These are phyloP conservation scores for Stratiomys singularior DNA, from an alignment of 2,888 invertebrate genomes.

Conservation along the genomic window DNA sequence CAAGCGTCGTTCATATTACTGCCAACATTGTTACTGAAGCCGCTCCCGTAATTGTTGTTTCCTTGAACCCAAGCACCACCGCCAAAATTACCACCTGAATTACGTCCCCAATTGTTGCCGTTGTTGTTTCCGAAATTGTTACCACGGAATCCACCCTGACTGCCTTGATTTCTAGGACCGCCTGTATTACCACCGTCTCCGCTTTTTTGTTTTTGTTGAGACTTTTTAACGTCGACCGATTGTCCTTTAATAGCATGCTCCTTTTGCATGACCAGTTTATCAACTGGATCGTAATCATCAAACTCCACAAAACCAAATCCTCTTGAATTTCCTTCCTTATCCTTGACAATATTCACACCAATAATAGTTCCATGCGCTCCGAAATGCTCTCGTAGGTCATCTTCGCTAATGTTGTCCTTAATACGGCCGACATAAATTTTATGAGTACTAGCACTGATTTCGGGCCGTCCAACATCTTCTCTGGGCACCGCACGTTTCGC, in stretches of 20 bases:
- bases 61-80: slow-evolving; percentile 50
- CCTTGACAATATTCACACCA: slow-evolving; percentile 82
- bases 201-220: slow-evolving; percentile 80
- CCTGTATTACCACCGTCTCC: slow-evolving; percentile 67
- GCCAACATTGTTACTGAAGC: slow-evolving; percentile 55
- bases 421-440: slow-evolving; percentile 91
- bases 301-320: slow-evolving; percentile 95
- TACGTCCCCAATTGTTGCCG: slow-evolving; percentile 61
- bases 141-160: slow-evolving; percentile 17
- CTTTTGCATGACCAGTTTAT: slow-evolving; percentile 84
- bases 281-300: slow-evolving; percentile 93
- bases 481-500: slow-evolving; percentile 93
- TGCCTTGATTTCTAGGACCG: slow-evolving; percentile 60
- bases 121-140: slow-evolving; percentile 63
- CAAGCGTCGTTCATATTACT: not conserved
- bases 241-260: slow-evolving; percentile 81
- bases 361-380: slow-evolving; percentile 79
- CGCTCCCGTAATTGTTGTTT: slow-evolving; percentile 63
- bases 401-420: slow-evolving; percentile 87
- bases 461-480: slow-evolving; percentile 84
- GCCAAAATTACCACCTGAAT: slow-evolving; percentile 54
- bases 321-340: slow-evolving; percentile 88
- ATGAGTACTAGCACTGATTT: slow-evolving; percentile 88
- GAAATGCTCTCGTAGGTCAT: slow-evolving; percentile 81
- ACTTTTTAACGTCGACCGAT: slow-evolving; percentile 87